Conservation (phyloP, 1,140 invertebrate genomes). For the Dreissena polymorpha region DNA sequence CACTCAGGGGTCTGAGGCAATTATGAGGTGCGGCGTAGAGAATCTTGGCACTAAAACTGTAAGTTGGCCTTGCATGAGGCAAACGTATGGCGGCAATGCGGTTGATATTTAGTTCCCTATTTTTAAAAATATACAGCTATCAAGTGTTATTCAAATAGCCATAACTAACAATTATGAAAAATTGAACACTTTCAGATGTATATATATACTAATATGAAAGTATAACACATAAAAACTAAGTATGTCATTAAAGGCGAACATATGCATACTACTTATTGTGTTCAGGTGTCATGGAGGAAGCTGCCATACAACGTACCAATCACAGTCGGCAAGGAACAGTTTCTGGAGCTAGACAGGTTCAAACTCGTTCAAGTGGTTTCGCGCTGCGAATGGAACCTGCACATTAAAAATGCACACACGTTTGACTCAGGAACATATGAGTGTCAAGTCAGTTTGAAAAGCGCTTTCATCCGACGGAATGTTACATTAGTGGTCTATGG, state of each 20-base stretch:
- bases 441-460: constrained; percentile 46
- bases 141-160: too few relatives aligned
- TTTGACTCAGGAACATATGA: constrained; percentile 48
- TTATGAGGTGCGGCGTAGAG: constrained; percentile 66
- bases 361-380: constrained; percentile 20
- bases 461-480: constrained; percentile 33
- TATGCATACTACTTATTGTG: background rate
- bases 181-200: too few relatives aligned
- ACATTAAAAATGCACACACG: constrained; percentile 48
- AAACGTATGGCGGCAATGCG: too few relatives aligned
- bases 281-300: constrained; percentile 61
- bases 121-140: too few relatives aligned
- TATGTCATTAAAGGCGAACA: too few relatives aligned
- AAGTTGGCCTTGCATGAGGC: constrained; percentile 20
- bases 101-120: too few relatives aligned
- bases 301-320: constrained; percentile 57
- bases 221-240: too few relatives aligned
- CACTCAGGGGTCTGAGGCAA: constrained; percentile 61
- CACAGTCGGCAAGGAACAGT: constrained; percentile 54
- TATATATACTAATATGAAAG: too few relatives aligned
- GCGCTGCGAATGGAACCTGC: constrained; percentile 40
- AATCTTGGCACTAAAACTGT: constrained; percentile 72
- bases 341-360: constrained; percentile 48
- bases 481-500: constrained; percentile 29
- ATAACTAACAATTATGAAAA: too few relatives aligned